These are phyloP conservation scores for Petrocephalus sullivani DNA, from an alignment of 2,797 vertebrate genomes.

Conservation along the genomic window DNA sequence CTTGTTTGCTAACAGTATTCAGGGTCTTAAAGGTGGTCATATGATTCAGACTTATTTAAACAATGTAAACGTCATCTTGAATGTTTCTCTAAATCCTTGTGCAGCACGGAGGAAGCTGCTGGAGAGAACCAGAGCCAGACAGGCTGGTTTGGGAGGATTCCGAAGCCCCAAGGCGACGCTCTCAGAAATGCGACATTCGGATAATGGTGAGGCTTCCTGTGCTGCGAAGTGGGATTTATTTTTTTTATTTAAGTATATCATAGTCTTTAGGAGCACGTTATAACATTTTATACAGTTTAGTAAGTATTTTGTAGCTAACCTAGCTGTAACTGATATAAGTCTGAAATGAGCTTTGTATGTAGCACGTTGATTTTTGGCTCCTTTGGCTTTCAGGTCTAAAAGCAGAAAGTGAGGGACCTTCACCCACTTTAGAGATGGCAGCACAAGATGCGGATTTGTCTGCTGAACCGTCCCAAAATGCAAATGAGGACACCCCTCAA, in stretches of 20 bases:
- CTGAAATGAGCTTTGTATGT: neutral
- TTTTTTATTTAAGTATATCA: neutral
- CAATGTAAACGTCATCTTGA: neutral
- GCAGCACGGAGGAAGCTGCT: slow-evolving; percentile 60
- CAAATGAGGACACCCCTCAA: slow-evolving; percentile 37
- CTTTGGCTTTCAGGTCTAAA: slow-evolving; percentile 63
- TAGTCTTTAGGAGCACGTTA: too few species aligned
- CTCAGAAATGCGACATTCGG: slow-evolving; percentile 82
- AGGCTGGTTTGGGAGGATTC: slow-evolving; percentile 61
- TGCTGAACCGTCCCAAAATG: slow-evolving; percentile 53
- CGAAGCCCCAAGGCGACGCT: slow-evolving; percentile 50
- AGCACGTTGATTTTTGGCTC: neutral
- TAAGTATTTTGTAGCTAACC: neutral
- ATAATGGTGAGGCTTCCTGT: slow-evolving; percentile 62
- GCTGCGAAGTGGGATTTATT: neutral
- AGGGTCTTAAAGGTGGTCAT: neutral
- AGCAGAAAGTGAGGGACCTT: slow-evolving; percentile 68
- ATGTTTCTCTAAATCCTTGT: slow-evolving; percentile 16
- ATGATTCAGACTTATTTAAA: neutral
- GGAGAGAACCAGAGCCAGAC: slow-evolving; percentile 53
- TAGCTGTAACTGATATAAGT: neutral
- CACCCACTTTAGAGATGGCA: slow-evolving; percentile 62
- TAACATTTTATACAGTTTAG: neutral
- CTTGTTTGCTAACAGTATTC: neutral
- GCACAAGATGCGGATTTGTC: slow-evolving; percentile 53